Conservation (phyloP, 2,888 invertebrate genomes). For the Clusia tigrina region DNA sequence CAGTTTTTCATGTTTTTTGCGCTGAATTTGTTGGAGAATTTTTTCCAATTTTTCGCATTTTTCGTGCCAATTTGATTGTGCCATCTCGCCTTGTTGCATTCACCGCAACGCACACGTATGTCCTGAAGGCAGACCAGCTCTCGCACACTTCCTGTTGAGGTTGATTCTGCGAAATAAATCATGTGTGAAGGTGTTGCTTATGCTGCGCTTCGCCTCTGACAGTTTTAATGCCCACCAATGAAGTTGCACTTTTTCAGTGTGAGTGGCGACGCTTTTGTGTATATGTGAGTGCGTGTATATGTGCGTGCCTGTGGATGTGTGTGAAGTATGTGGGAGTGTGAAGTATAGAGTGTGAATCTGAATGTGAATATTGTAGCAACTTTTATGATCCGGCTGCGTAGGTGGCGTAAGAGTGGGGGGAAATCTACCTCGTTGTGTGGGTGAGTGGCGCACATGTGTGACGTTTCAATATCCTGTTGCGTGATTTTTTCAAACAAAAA, state of each 20-base stretch:
- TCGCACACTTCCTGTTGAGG: slow-evolving; percentile 35
- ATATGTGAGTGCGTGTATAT: slow-evolving; percentile 9
- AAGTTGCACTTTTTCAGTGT: slow-evolving; percentile 42
- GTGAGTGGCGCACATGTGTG: slow-evolving; percentile 48
- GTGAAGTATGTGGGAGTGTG: too few species aligned
- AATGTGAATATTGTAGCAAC: slow-evolving; percentile 32
- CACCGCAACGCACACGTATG: slow-evolving; percentile 38
- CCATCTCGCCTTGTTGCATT: slow-evolving; percentile 33
- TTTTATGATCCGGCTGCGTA: slow-evolving; percentile 45
- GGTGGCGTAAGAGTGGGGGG: slow-evolving; percentile 32
- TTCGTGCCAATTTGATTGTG: slow-evolving; percentile 9
- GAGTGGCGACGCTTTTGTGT: slow-evolving; percentile 30
- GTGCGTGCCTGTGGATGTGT: too few species aligned
- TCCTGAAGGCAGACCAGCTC: slow-evolving; percentile 34
- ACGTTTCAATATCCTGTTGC: slow-evolving; percentile 63
- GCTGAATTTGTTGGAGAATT: background rate
- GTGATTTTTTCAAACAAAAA: slow-evolving; percentile 48
- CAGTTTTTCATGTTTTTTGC: background rate
- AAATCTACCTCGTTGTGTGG: background rate
- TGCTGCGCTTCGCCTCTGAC: slow-evolving; percentile 49
- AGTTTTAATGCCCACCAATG: slow-evolving; percentile 59
- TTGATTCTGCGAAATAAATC: slow-evolving; percentile 54
- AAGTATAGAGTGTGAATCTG: too few species aligned
- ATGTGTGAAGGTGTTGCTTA: slow-evolving; percentile 59
- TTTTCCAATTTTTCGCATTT: slow-evolving; percentile 13